Percentiles rank a stretch among this genome's conserved stretches.
Conservation (phyloP, 2,888 invertebrate genomes). For the Hydroisotoma schaefferi region DNA sequence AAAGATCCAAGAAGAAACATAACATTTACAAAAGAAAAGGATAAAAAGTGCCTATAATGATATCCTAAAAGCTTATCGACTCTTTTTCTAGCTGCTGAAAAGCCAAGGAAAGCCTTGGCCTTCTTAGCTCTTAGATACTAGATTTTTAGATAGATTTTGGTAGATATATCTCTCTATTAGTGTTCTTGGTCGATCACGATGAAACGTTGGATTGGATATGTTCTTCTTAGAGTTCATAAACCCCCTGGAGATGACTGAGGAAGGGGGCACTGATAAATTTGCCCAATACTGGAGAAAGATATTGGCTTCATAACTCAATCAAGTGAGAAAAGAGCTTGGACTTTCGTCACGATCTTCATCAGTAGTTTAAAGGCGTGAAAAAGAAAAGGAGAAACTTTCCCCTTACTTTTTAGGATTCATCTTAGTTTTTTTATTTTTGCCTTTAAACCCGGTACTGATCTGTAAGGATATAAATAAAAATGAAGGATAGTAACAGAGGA, state of each 20-base stretch:
- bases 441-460: too few relatives aligned
- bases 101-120: too few relatives aligned
- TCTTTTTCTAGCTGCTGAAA: too few relatives aligned
- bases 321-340: conserved; percentile 32
- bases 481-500: too few relatives aligned
- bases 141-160: too few relatives aligned
- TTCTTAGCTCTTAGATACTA: too few relatives aligned
- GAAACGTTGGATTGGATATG: not conserved
- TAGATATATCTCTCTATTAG: too few relatives aligned
- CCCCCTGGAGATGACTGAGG: conserved; percentile 25
- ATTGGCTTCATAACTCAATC: conserved; percentile 46
- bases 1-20: conserved; percentile 10
- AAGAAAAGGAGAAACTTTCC: not conserved
- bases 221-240: conserved; percentile 17
- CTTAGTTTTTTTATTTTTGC: too few relatives aligned
- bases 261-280: conserved; percentile 30
- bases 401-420: not conserved
- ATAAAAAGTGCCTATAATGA: not conserved
- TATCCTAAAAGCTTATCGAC: too few relatives aligned
- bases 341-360: conserved; percentile 35
- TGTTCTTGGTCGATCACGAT: too few relatives aligned
- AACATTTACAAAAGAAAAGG: not conserved
- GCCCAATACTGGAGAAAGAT: conserved; percentile 29
- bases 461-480: too few relatives aligned
- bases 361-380: conserved; percentile 24